Evolutionary conservation across 1,140 invertebrate genomes (phyloP), one percentile per base, ranked within the genome.

Genomic region (Zaprionus lachaisei): DNA sequence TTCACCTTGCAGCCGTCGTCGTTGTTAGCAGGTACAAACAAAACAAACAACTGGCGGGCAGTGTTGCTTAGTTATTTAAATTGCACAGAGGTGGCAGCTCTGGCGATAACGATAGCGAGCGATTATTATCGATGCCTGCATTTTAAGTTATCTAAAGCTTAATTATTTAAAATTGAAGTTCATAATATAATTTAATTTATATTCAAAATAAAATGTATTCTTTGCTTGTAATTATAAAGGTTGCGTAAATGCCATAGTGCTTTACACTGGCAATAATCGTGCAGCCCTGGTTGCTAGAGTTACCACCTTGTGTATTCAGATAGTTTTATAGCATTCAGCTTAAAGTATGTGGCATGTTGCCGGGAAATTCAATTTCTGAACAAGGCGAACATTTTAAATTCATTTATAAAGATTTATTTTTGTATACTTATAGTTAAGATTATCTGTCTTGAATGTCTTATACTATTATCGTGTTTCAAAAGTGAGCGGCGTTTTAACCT

Each of bases 1-100:
- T 80, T 83, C 83, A 86, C 83, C 83, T 86, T 89, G 65, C 77
- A 80, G 77, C 80, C 75, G 72, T 61, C 79, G 83, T 78, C 73
- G 79, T 62, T 86, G 69, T 79, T 81, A 67, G 68, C 76, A 62
- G 67, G 66, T 72, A 77, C 71, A 81, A 79, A 83, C 77, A 87
- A 86, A 83, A 89, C 67, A 76, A 80, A 83, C 69, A 87, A 86
- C 62, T 77, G 77, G 67, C 72, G 72, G 72, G 51, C n/a, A 71
- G 72, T 64, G 67, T 75, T 73, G 70, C 37, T 72, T 24, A 72
- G 54, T 22, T 11, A 54, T 37, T 34, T 26, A n/a, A 31, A 67
- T 67, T 41, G 26, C 28, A 64, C 41, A 56, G 3, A 5, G n/a
- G 41, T 37, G 62, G 69, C 61, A 65, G 12, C 69, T 5, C 28